Base-by-base conservation (phyloP, 2,888 invertebrate species). In the Lasioglossum vierecki region DNA sequence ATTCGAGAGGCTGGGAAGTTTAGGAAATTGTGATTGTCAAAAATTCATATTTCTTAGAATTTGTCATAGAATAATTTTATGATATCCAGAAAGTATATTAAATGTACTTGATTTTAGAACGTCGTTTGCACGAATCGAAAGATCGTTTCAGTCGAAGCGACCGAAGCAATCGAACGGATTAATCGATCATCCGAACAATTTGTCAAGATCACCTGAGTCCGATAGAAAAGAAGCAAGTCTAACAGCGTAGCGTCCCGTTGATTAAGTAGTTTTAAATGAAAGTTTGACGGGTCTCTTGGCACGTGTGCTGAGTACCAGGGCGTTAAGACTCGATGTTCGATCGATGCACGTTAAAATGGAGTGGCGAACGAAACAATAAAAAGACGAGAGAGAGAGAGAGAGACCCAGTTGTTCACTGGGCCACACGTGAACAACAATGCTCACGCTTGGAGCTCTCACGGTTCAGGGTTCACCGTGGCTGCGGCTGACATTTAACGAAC, bases 201-300 rank as follows among this genome's bases (percentile, higher is more conserved):
- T 82, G 77, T 84, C 83, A 84, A 73, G 68, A 70, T 74, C 57
- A 82, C 70, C 60, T 39, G 53, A 18, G 35, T 18, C 46, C 11
- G 57, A 8, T 26, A 30, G 68, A 73, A 75, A 83, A 53, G 72
- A 41, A 73, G 35, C 66, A 49, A 35, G 77, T 60, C 71, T 75
- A 75, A 26, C 75, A 30, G 80, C 49, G 26, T 35, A 30, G 80
- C 46, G 26, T 53, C 49, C 39, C 30, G 77, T 84, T 84, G 83
- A 84, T 84, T 84, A 82, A 84, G 83, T 77, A 72, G 73, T 82
- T 84, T 84, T 77, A 82, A 84, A 84, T 84, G 83, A 74, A 77
- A 74, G 46, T 74, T 35, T 49, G 73, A 82, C 77, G 57, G 30
- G 72, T 6, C 44, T 6, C 44, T 13, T 53, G 49, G 41, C 68